Evolutionary conservation across 2,797 vertebrate genomes (phyloP), one percentile per base, ranked within the genome.

Genomic region (Brotogeris chrysoptera): DNA sequence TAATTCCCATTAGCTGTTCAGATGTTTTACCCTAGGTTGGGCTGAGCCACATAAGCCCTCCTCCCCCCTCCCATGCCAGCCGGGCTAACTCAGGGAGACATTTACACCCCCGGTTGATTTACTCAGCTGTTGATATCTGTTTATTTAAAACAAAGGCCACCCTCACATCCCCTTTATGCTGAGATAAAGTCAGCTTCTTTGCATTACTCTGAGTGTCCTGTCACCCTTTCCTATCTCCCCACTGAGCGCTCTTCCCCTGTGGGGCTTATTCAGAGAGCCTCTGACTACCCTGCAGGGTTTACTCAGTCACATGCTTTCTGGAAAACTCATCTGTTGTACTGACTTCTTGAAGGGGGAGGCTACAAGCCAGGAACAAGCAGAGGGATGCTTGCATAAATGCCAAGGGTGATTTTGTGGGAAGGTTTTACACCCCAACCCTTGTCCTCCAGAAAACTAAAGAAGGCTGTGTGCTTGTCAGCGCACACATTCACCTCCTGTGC

Each of bases 151-250:
- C 38, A 50, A 59, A 46, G 44, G 28, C 38, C 28, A 13, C 28
- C 16, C 28, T 39, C 18, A 1, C 1, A 10, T 34, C 30, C 36
- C n/a, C 16, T 52, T 44, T 20, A 20, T 4, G 1, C 21, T 4
- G 28, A 50, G 50, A 71, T 27, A 6, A 63, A 69, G 43, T 25
- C 59, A 50, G 47, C 47, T 64, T 11, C 64, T 63, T 38, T 49
- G 43, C 43, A 20, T n/a, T 17, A 28, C 24, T 52, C 39, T 15
- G 8, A 76, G 39, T 1, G 0, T 32, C 41, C 10, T 6, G 2
- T 80, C 34, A 41, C 41, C 69, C 24, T 50, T 14, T 16, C 21
- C 52, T 27, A 14, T 13, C 44, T 30, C 38, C 25, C 38, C 25
- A 43, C 38, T 0, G 3, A 55, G 49, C 0, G 1, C 47, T 63